Conservation (phyloP, 2,797 vertebrate genomes). For the Lepilemur septentrionalis region DNA sequence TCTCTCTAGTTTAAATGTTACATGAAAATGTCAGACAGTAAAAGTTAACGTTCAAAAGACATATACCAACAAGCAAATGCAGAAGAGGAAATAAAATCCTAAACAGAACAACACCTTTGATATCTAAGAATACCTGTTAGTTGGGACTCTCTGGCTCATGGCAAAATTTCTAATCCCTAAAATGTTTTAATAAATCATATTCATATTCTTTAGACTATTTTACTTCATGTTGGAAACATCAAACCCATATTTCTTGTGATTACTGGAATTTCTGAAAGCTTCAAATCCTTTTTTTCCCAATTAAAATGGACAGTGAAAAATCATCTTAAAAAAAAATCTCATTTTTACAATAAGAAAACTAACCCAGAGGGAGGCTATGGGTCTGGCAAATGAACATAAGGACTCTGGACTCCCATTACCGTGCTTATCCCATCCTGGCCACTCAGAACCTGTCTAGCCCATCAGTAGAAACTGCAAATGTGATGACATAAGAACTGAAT, state of each 20-base stretch:
- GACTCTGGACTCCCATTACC: background rate
- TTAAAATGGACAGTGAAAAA: background rate
- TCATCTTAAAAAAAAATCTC: background rate
- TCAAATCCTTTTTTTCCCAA: background rate
- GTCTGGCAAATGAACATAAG: background rate
- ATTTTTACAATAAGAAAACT: background rate
- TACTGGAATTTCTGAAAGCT: conserved; percentile 22
- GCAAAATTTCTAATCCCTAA: conserved; percentile 33
- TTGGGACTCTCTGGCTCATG: background rate
- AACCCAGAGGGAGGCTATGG: background rate
- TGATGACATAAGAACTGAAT: background rate
- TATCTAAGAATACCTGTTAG: background rate
- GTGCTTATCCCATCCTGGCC: background rate
- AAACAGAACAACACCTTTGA: background rate
- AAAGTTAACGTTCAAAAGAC: conserved; percentile 51
- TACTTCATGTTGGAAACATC: conserved; percentile 22
- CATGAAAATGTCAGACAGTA: conserved; percentile 48
- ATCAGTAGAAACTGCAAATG: background rate
- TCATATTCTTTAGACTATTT: background rate
- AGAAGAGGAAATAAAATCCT: conserved; percentile 40
- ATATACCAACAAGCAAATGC: conserved; percentile 20
- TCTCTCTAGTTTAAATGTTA: conserved; percentile 54
- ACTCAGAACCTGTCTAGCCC: background rate
- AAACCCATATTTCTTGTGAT: background rate
- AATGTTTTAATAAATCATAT: conserved; percentile 20